These are phyloP conservation scores for Phycodurus eques DNA, from an alignment of 2,113 vertebrate species.

Conservation along the genomic window DNA sequence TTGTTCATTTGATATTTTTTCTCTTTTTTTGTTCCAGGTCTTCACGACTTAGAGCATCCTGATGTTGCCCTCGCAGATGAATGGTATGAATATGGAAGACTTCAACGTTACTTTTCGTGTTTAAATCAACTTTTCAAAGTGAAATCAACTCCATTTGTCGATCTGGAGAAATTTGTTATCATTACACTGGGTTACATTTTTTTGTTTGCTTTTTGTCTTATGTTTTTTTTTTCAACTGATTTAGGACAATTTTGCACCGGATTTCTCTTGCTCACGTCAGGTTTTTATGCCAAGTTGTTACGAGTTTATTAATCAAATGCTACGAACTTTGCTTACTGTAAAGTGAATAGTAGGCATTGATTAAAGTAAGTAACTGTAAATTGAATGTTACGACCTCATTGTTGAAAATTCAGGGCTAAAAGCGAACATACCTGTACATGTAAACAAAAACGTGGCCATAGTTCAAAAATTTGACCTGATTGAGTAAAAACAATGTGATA, in stretches of 20 bases:
- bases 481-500: too few species aligned
- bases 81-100: constrained; percentile 78
- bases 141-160: background rate
- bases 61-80: constrained; percentile 94
- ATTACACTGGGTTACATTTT: background rate
- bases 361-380: too few species aligned
- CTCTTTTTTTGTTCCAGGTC: constrained; percentile 72
- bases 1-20: constrained; percentile 24
- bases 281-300: too few species aligned
- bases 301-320: too few species aligned
- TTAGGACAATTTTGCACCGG: background rate
- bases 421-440: too few species aligned
- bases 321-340: too few species aligned
- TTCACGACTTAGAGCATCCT: constrained; percentile 98
- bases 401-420: too few species aligned
- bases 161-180: background rate
- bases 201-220: background rate
- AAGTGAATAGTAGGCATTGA: too few species aligned
- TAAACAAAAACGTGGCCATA: too few species aligned
- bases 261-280: too few species aligned
- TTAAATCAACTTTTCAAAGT: background rate
- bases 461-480: too few species aligned
- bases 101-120: background rate
- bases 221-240: background rate
- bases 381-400: too few species aligned